These are phyloP conservation scores for Rhamphomyia laevipes DNA, from an alignment of 2,888 invertebrate species.

Conservation along the genomic window DNA sequence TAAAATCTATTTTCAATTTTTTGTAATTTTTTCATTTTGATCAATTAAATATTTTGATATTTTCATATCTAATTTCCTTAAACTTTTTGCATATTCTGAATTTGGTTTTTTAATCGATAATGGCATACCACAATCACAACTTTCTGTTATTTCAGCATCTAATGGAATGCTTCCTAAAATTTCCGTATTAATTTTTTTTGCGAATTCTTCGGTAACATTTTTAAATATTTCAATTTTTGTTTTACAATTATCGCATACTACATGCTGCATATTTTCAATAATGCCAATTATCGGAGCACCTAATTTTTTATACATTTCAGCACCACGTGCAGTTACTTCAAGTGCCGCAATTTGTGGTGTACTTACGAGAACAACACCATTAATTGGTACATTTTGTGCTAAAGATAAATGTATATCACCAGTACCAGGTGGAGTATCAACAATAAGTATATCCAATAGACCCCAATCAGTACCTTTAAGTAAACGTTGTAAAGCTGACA, in stretches of 20 bases:
- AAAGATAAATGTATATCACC: constrained; percentile 90
- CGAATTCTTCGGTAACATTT: constrained; percentile 47
- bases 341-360: constrained; percentile 85
- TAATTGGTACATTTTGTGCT: constrained; percentile 75
- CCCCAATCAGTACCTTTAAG: constrained; percentile 83
- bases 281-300: constrained; percentile 76
- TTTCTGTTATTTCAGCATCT: constrained; percentile 28
- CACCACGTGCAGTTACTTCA: constrained; percentile 74
- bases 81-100: constrained; percentile 27
- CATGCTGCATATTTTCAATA: constrained; percentile 81
- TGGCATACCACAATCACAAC: constrained; percentile 32
- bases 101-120: constrained; percentile 27
- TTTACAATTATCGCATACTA: constrained; percentile 66
- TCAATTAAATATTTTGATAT: too few relatives aligned
- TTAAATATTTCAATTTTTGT: constrained; percentile 64
- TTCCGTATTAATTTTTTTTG: constrained; percentile 50
- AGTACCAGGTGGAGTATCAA: constrained; percentile 95
- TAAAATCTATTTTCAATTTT: too few relatives aligned
- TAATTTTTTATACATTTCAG: constrained; percentile 77
- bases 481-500: constrained; percentile 82
- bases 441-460: constrained; percentile 71
- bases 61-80: constrained; percentile 4
- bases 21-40: too few relatives aligned
- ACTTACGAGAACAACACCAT: constrained; percentile 82
- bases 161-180: constrained; percentile 48